Conservation (phyloP, 1,140 invertebrate species). For the Philopotamus ludificatus region DNA sequence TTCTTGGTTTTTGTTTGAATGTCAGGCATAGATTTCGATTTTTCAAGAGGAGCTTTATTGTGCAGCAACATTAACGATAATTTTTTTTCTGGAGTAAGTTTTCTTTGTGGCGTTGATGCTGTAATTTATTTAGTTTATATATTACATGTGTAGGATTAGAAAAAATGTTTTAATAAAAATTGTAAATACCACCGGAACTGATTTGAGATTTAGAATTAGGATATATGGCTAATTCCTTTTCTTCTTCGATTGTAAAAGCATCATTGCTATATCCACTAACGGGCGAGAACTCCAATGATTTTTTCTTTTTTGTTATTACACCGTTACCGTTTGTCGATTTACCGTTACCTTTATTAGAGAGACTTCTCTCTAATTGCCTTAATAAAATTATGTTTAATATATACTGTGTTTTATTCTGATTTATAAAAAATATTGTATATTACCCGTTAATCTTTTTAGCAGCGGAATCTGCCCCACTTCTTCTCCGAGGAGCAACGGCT, state of each 20-base stretch:
- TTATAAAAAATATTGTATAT: slow-evolving; percentile 1
- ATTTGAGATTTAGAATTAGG: no score
- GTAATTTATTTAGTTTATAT: not conserved
- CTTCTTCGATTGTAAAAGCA: slow-evolving; percentile 56
- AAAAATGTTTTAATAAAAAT: no score
- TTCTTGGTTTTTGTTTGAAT: slow-evolving; percentile 74
- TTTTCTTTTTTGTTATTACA: slow-evolving; percentile 49
- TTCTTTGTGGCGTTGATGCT: slow-evolving; percentile 6
- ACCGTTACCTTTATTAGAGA: slow-evolving; percentile 20
- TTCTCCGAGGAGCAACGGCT: slow-evolving; percentile 34
- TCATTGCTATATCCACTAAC: slow-evolving; percentile 59
- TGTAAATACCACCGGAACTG: no score
- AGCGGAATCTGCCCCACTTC: slow-evolving; percentile 6
- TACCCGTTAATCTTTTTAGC: slow-evolving; percentile 28
- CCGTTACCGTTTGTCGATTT: slow-evolving; percentile 35
- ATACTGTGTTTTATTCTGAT: not conserved
- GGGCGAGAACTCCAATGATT: slow-evolving; percentile 51
- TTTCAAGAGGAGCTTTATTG: slow-evolving; percentile 65
- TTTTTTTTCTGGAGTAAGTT: slow-evolving; percentile 47
- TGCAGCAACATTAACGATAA: slow-evolving; percentile 52
- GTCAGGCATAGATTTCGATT: slow-evolving; percentile 79
- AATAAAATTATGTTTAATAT: slow-evolving; percentile 1
- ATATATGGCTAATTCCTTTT: slow-evolving; percentile 33
- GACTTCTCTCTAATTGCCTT: slow-evolving; percentile 16
- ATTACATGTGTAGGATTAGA: no score